Evolutionary conservation across 2,797 vertebrate species (phyloP), one percentile per base, ranked within the genome.

Genomic region (Siniperca obscura): DNA sequence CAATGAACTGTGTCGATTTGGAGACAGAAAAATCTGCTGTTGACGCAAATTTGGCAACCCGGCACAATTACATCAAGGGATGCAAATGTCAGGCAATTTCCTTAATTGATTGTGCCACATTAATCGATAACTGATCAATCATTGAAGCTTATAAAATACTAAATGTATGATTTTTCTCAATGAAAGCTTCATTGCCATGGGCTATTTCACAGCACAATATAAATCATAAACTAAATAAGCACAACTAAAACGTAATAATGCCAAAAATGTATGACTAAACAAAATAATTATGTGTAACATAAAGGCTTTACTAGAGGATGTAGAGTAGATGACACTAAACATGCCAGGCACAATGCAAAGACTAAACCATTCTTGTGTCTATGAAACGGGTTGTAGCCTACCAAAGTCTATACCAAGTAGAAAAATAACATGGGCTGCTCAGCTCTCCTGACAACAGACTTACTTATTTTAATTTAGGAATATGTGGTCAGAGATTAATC

Each of bases 41-140:
- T 83, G 81, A 82, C 4, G 13, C 75, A 81, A 82, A 81, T 78
- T 78, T 85, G 71, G 69, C 74, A 80, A 62, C 76, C 71, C 88
- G 86, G 73, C 69, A 78, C 42, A 56, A 59, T 60, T 64, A 77
- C 72, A 72, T 80, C 53, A 64, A 72, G 25, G 72, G 64, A 75
- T 72, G 81, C 71, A 83, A 81, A 82, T 86, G 60, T 80, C 46
- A 44, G 71, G 71, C 65, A 73, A 86, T 87, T 81, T 84, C 76
- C 78, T 72, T 81, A 83, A 90, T 84, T 84, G 72, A 89, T 78
- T 9, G 46, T 68, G 83, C 56, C 44, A 62, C 52, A 53, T 78
- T 53, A 72, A 76, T 82, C 36, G 2, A 80, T 78, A 74, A 79
- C 79, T 61, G 71, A 80, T 87, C 62, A 75, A 66, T 70, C 38